Base-by-base conservation (phyloP, 2,113 vertebrate genomes). In the Odobenus rosmarus region DNA sequence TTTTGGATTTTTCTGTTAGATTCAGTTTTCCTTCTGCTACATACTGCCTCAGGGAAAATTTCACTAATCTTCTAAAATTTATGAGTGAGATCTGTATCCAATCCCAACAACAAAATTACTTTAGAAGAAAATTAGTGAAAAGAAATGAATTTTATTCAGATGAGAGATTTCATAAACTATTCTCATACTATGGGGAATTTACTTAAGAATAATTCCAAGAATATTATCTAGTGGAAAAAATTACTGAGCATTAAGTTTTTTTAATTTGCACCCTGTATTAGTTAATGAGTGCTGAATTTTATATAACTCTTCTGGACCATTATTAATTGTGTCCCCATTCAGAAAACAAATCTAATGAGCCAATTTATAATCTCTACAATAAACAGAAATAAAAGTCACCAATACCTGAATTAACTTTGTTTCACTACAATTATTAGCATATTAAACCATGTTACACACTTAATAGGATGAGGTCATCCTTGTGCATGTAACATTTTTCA, bases 111-210 rank as follows among this genome's bases (percentile, higher is more conserved):
- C 28, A 71, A 71, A 16, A 82, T 82, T 24, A 92, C 64, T 82
- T 79, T 24, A 67, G 46, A 88, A 93, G 62, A 96, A 93, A 94
- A 88, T 90, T 57, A 89, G 10, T 72, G 83, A 93, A 96, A 96
- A 82, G 49, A 91, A 92, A 93, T 72, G n/a, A 59, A 39, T 82
- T 96, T 88, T 59, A 91, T 77, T 95, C 55, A 93, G 19, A 82
- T 61, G 23, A 91, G 33, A 33, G 81, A 62, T 57, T 97, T 92
- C 53, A 95, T 74, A 92, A 86, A 94, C 28, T 93, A 81, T 84
- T 64, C 33, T 90, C 87, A 97, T 55, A 85, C 49, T 67, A 88
- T 59, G 31, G 77, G 28, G 83, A 93, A 96, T 86, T 84, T 88
- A 93, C 39, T 61, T 80, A 91, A 79, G 61, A 94, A 90, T 64